Conservation (phyloP, 92 coral and sea anemone genomes). For the Phenganax subtilis region DNA sequence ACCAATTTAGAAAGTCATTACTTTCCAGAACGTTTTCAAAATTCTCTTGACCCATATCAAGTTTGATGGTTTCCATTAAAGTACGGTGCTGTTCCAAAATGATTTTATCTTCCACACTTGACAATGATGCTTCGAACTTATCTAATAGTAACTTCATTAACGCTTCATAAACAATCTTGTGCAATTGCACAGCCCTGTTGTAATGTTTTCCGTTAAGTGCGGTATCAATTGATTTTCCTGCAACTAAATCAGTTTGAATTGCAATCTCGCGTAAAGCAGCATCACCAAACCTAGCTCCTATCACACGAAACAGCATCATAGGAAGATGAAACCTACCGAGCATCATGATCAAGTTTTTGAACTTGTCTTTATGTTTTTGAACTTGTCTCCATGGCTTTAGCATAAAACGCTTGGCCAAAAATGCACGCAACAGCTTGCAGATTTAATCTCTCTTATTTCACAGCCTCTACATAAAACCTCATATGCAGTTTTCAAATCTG, state of each 20-base stretch:
- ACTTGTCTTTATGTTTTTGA: constrained; percentile 37
- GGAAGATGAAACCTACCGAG: constrained; percentile 20
- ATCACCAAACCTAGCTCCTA: constrained; percentile 18
- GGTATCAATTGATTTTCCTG: constrained; percentile 44
- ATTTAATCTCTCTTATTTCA: constrained; percentile 48
- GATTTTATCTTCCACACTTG: constrained; percentile 25
- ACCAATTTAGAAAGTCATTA: constrained; percentile 31
- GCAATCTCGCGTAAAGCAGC: constrained; percentile 2
- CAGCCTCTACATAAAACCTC: constrained; percentile 51
- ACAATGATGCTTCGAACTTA: constrained; percentile 42
- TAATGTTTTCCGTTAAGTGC: constrained; percentile 46
- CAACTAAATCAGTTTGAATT: constrained; percentile 22
- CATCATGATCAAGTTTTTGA: constrained; percentile 1
- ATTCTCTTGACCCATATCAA: constrained; percentile 43
- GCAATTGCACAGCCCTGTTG: constrained; percentile 52
- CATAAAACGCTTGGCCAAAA: constrained; percentile 57
- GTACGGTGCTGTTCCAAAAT: constrained; percentile 27
- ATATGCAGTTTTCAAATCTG: constrained; percentile 57
- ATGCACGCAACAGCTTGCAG: constrained; percentile 46
- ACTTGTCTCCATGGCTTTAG: constrained; percentile 53
- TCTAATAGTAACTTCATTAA: constrained; percentile 47
- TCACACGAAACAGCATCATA: constrained; percentile 5
- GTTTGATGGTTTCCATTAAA: constrained; percentile 43
- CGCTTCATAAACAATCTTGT: constrained; percentile 60
- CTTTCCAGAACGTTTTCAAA: constrained; percentile 49